Evolutionary conservation across 2,113 vertebrate species (phyloP), one percentile per base, ranked within the genome.

Genomic region (Enhydra lutris): DNA sequence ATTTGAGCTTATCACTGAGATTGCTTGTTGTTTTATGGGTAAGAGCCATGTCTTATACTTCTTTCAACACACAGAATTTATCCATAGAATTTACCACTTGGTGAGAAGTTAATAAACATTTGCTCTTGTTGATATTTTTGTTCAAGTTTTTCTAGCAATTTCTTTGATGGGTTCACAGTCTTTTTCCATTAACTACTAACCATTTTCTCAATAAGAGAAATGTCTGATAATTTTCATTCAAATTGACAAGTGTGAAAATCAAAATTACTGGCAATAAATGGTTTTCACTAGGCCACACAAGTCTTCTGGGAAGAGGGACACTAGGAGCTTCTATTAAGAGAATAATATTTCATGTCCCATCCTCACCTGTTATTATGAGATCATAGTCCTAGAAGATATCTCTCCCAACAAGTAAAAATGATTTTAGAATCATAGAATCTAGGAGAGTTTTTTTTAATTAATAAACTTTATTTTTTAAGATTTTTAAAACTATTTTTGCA

Each of bases 201-300:
- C 3, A 73, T 45, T 92, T 55, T 63, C 81, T 50, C 59, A 94
- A 31, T 71, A 95, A 59, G 39, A 89, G 59, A 96, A 95, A 80
- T 47, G 47, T 39, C 59, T 90, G 59, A 57, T 87, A 89, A 94
- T 87, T 88, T 96, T 95, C 69, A 67, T 52, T 94, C 45, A 83
- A 45, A 52, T 8, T 78, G 76, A 95, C 65, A 86, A 55, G 52
- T 55, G 52, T 55, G 52, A 55, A 55, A 55, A 55, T 55, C 52
- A 55, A 55, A 86, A 90, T 93, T 83, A 90, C 50, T 83, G 39
- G 47, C 85, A 92, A 92, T 61, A 85, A 80, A 65, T 79, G 39
- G 7, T 55, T 89, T 81, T 81, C 55, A 50, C 42, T 52, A 85
- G 57, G 57, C 39, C 92, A 74, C 63, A 34, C 17, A 59, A 42